phyloP scores from a whole-genome alignment of 1,140 invertebrate species.

The Drosophila athabasca region DNA sequence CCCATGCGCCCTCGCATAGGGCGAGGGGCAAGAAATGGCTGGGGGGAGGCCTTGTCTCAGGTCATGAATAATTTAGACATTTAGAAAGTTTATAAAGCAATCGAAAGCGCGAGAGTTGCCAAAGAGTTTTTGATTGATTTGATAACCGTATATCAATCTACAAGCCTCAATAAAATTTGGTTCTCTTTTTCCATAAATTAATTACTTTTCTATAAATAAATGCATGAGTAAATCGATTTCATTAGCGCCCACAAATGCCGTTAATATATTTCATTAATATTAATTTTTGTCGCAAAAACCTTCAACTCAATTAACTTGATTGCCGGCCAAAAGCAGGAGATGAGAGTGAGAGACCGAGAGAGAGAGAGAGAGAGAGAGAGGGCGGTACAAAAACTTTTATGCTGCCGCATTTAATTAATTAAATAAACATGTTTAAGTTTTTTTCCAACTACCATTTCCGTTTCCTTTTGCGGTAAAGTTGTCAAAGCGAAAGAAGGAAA shows the following conservation, averaged over 20 bases:
- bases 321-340: slow-evolving; percentile 16
- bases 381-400: slow-evolving; percentile 50
- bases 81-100: no score
- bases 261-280: slow-evolving; percentile 55
- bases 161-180: no score
- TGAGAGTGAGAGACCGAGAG: not conserved
- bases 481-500: slow-evolving; percentile 61
- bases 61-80: not conserved
- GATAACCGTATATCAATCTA: no score
- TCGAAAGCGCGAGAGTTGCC: no score
- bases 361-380: not conserved
- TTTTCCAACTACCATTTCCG: slow-evolving; percentile 38
- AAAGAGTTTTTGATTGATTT: no score
- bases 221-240: not conserved
- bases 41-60: slow-evolving; percentile 1
- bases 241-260: slow-evolving; percentile 24
- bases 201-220: not conserved
- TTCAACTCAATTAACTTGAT: slow-evolving; percentile 57
- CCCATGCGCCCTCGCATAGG: not conserved
- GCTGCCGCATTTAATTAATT: slow-evolving; percentile 73
- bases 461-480: slow-evolving; percentile 35
- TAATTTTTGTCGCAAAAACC: slow-evolving; percentile 33
- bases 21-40: no score
- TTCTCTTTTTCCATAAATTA: no score
- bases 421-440: slow-evolving; percentile 71